Evolutionary conservation across 1,140 invertebrate species (phyloP).

Genomic region (Drosophila melanica): DNA sequence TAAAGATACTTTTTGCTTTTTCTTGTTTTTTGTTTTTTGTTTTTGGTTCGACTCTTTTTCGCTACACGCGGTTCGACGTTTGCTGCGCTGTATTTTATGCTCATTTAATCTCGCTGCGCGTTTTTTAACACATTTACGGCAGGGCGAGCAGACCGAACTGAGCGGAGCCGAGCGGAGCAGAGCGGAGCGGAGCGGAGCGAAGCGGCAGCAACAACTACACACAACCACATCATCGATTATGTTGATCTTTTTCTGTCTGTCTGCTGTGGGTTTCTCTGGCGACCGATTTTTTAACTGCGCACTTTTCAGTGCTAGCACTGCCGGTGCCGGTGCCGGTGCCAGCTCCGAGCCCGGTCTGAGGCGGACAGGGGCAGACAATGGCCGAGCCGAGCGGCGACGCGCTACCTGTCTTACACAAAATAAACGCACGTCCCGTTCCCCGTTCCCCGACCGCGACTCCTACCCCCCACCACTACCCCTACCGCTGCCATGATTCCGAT

Average conservation of each 20-base stretch:
- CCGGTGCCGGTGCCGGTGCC: slow-evolving; percentile 11
- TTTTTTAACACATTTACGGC: slow-evolving; percentile 78
- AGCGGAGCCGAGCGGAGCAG: not conserved
- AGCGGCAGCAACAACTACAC: slow-evolving; percentile 26
- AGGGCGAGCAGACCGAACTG: slow-evolving; percentile 4
- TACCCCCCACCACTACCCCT: too few species aligned
- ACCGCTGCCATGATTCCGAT: not conserved
- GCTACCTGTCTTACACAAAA: slow-evolving; percentile 81
- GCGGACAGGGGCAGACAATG: slow-evolving; percentile 45
- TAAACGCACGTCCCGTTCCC: slow-evolving; percentile 65
- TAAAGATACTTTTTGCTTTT: slow-evolving; percentile 57
- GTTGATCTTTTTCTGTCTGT: slow-evolving; percentile 67
- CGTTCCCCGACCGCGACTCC: not conserved
- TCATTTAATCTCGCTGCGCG: slow-evolving; percentile 78
- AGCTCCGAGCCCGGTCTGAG: not conserved
- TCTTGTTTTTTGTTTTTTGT: slow-evolving; percentile 9
- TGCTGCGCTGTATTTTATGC: slow-evolving; percentile 70
- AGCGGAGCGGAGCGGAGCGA: not conserved
- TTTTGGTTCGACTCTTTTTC: slow-evolving; percentile 43
- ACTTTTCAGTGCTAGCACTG: slow-evolving; percentile 52
- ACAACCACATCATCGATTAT: slow-evolving; percentile 77
- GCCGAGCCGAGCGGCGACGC: slow-evolving; percentile 55
- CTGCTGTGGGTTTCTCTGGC: slow-evolving; percentile 47
- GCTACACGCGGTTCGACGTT: slow-evolving; percentile 24
- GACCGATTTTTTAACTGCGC: slow-evolving; percentile 71